phyloP scores from a whole-genome alignment of 2,888 invertebrate species.

The Napeogenes inachia region DNA sequence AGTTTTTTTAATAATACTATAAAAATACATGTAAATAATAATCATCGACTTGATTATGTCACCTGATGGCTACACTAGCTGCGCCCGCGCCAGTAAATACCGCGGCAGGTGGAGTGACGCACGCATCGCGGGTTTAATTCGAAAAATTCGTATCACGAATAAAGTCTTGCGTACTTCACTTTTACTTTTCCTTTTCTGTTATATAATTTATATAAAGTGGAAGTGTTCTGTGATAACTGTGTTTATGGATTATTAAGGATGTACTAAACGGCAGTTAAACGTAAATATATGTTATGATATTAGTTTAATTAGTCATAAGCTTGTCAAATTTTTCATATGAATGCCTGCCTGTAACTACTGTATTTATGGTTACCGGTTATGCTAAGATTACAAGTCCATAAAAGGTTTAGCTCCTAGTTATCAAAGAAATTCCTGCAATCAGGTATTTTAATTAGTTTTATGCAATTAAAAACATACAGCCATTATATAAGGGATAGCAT shows the following conservation, averaged over 20 bases:
- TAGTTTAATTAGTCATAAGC: too few species aligned
- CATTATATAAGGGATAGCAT: too few species aligned
- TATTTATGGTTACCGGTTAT: too few species aligned
- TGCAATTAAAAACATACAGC: too few species aligned
- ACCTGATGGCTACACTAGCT: conserved; percentile 34
- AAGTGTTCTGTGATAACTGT: too few species aligned
- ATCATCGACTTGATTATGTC: conserved; percentile 19
- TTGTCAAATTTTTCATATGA: too few species aligned
- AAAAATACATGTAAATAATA: conserved; percentile 5
- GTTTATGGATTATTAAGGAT: conserved; percentile 8
- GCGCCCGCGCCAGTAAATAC: conserved; percentile 51
- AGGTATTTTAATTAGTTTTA: too few species aligned
- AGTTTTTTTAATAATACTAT: not conserved
- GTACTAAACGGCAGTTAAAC: conserved; percentile 8
- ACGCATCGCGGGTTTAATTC: conserved; percentile 38
- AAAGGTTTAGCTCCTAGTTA: too few species aligned
- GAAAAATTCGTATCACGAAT: conserved; percentile 33
- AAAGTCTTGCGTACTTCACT: conserved; percentile 34
- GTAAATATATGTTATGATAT: conserved; percentile 3
- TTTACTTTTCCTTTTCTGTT: conserved; percentile 39
- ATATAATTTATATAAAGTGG: conserved; percentile 28
- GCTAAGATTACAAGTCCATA: too few species aligned
- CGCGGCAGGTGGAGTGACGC: conserved; percentile 57
- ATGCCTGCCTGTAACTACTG: too few species aligned
- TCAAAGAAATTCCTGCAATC: too few species aligned